Base-by-base conservation (phyloP, 2,797 vertebrate genomes). In the Danio albolineatus region DNA sequence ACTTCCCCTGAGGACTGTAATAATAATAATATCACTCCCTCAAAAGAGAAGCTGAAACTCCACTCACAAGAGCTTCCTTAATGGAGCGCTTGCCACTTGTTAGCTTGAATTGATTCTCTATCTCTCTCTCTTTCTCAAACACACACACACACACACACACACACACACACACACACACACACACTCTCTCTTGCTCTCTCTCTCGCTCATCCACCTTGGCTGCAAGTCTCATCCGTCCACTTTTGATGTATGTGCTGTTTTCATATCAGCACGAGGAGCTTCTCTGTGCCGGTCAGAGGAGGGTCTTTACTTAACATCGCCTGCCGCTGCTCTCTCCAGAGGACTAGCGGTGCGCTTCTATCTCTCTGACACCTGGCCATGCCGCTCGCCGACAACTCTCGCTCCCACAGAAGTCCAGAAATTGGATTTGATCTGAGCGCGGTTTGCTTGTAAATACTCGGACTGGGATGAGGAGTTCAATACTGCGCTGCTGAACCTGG, bases 241-340 rank as follows among this genome's bases (percentile, higher is more conserved):
- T 74, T 86, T 82, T 92, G 91, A 93, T 94, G 91, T 92, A 91
- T 92, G 85, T 80, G 84, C 82, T 86, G 86, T 90, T 90, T 90
- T 91, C 76, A 86, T 86, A 88, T 90, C 89, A 89, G 86, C 89
- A 84, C 86, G 67, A 67, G 66, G 85, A 87, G 76, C 41, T 85
- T 83, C 87, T 89, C 85, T 49, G 46, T 85, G 78, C 81, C 82
- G 85, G 76, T 83, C 73, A 78, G 72, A 83, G 82, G 83, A 88
- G 19, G 83, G 82, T 81, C 81, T 76, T 69, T 28, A 28, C 3
- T 28, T 28, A 81, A 28, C 64, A 61, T 83, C 87, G 86, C 88
- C 82, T 77, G 46, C 77, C 76, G 79, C 19, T 49, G 82, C 76
- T 80, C 82, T 85, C 85, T 28, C 28, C 72, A 80, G 85, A 78